Percentiles rank a stretch among this genome's conserved stretches.
Evolutionary conservation across 2,797 vertebrate species (phyloP).

Genomic region (Enoplosus armatus): DNA sequence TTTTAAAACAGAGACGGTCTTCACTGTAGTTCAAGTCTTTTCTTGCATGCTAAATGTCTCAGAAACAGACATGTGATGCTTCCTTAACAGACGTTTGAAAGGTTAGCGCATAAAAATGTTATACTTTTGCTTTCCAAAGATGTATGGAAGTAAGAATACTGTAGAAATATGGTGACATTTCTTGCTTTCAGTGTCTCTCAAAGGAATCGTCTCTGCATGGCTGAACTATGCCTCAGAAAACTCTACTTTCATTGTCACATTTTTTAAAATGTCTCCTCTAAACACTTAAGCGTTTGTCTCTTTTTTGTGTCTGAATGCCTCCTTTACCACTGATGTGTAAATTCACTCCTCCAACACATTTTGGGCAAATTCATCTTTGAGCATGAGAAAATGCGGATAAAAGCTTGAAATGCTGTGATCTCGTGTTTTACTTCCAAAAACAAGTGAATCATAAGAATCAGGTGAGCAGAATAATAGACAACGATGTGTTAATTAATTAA

Average conservation of each 20-base stretch:
- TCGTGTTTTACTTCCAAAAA: constrained; percentile 13
- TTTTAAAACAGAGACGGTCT: background rate
- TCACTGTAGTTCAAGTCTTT: background rate
- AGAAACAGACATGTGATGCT: background rate
- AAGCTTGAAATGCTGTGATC: constrained; percentile 7
- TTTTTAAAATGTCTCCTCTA: background rate
- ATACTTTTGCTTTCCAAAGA: background rate
- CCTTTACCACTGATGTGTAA: constrained; percentile 16
- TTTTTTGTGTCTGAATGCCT: constrained; percentile 14
- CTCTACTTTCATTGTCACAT: background rate
- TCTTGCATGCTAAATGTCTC: background rate
- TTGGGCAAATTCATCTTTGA: no score
- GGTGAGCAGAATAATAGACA: constrained; percentile 27
- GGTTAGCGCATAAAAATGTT: background rate
- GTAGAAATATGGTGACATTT: constrained; percentile 6
- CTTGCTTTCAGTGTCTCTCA: background rate
- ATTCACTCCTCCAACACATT: constrained; percentile 19
- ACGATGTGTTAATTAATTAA: constrained; percentile 42
- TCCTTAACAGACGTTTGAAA: constrained; percentile 3
- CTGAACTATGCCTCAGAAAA: constrained; percentile 3
- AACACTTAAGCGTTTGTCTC: constrained; percentile 5
- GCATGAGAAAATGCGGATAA: constrained; percentile 16
- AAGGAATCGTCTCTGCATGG: background rate
- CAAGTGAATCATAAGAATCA: constrained; percentile 18
- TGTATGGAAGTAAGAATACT: background rate